Evolutionary conservation across 2,888 invertebrate species (phyloP).

Genomic region (Heteromurus nitidus): DNA sequence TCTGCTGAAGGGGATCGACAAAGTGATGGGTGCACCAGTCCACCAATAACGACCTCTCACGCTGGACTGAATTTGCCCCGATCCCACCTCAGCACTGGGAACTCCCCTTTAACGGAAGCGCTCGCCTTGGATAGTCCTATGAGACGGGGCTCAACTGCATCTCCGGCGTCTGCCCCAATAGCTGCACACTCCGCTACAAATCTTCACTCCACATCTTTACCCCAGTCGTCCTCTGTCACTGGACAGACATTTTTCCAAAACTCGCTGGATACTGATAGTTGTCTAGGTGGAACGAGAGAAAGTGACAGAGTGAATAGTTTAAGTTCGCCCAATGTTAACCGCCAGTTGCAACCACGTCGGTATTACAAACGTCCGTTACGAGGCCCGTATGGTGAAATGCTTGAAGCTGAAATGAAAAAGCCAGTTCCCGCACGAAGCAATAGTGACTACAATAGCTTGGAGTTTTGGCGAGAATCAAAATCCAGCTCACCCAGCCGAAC

Average conservation of each 20-base stretch:
- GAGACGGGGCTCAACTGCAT: slow-evolving; percentile 40
- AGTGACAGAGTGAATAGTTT: slow-evolving; percentile 66
- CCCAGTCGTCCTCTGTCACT: slow-evolving; percentile 35
- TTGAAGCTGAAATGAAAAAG: slow-evolving; percentile 83
- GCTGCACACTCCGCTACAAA: slow-evolving; percentile 51
- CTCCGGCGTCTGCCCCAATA: slow-evolving; percentile 26
- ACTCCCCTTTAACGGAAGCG: slow-evolving; percentile 59
- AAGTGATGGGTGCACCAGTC: slow-evolving; percentile 61
- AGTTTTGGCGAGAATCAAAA: slow-evolving; percentile 72
- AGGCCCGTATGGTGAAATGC: slow-evolving; percentile 87
- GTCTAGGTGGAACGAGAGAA: slow-evolving; percentile 43
- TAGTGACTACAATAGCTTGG: slow-evolving; percentile 65
- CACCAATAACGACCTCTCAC: slow-evolving; percentile 34
- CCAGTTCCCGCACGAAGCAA: slow-evolving; percentile 51
- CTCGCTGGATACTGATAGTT: slow-evolving; percentile 4
- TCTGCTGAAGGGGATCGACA: slow-evolving; percentile 65
- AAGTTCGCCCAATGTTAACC: slow-evolving; percentile 48
- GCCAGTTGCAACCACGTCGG: slow-evolving; percentile 75
- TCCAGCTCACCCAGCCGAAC: slow-evolving; percentile 71
- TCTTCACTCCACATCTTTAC: slow-evolving; percentile 53
- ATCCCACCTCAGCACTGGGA: slow-evolving; percentile 37
- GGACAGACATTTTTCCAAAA: slow-evolving; percentile 37
- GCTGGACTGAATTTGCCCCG: slow-evolving; percentile 27
- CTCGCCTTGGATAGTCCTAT: slow-evolving; percentile 55
- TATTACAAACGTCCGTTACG: slow-evolving; percentile 86